These are phyloP conservation scores for Trissonchulus latispiculum DNA, from an alignment of 2,888 invertebrate species.

Conservation along the genomic window DNA sequence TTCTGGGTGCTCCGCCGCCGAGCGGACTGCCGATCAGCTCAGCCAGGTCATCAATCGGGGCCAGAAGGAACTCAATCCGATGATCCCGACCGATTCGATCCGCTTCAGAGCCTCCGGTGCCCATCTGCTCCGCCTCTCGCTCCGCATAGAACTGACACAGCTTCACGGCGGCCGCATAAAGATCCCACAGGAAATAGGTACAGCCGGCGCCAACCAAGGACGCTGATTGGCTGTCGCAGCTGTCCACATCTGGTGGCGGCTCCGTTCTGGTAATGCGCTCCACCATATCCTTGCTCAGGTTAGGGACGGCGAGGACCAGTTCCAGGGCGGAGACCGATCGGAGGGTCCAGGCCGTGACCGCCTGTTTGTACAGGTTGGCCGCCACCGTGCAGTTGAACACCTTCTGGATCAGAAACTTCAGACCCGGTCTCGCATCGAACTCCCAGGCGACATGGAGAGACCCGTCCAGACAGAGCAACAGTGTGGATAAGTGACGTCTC, in stretches of 20 bases:
- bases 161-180: not conserved
- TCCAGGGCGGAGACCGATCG: conserved; percentile 68
- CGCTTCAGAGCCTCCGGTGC: not conserved
- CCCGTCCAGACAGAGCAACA: conserved; percentile 65
- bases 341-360: conserved; percentile 80
- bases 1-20: not conserved
- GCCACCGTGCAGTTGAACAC: conserved; percentile 73
- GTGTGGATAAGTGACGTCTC: conserved; percentile 56
- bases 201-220: not conserved
- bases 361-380: conserved; percentile 81
- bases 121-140: not conserved
- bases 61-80: conserved; percentile 13
- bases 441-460: conserved; percentile 71
- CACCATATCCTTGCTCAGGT: not conserved
- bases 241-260: not conserved
- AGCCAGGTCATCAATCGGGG: conserved; percentile 7
- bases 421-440: conserved; percentile 77
- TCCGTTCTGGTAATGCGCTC: not conserved
- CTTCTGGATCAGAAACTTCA: conserved; percentile 87
- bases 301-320: conserved; percentile 45
- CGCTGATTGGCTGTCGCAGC: not conserved
- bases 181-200: not conserved
- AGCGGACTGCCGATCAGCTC: not conserved
- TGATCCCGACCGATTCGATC: not conserved
- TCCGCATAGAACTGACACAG: not conserved